Percentiles rank a stretch among this genome's conserved stretches.
These are phyloP conservation scores for Ceramica pisi DNA, from an alignment of 2,888 invertebrate species.

Conservation along the genomic window DNA sequence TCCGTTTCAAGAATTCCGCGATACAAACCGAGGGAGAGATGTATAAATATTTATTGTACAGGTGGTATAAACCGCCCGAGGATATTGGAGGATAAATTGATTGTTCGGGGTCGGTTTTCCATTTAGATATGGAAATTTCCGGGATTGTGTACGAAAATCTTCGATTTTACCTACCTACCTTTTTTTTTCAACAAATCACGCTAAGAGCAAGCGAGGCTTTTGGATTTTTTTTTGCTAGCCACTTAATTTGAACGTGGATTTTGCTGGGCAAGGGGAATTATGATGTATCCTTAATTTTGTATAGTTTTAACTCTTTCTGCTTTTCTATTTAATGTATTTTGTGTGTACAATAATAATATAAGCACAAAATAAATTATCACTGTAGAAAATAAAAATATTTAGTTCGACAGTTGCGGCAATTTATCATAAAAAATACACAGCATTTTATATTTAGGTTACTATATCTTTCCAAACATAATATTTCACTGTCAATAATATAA, in stretches of 20 bases:
- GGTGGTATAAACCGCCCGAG: constrained; percentile 90
- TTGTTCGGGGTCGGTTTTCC: constrained; percentile 91
- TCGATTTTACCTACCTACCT: constrained; percentile 84
- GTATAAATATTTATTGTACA: constrained; percentile 91
- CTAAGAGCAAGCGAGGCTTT: constrained; percentile 76
- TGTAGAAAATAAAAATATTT: background rate
- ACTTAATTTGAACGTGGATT: constrained; percentile 61
- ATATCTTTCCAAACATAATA: constrained; percentile 6
- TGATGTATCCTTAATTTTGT: background rate
- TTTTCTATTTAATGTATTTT: background rate
- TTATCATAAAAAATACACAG: background rate
- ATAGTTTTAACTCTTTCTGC: too few species aligned
- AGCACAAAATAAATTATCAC: background rate
- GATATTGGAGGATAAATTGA: constrained; percentile 91
- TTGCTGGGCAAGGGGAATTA: constrained; percentile 8
- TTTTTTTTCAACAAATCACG: constrained; percentile 87
- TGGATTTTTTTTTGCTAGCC: constrained; percentile 69
- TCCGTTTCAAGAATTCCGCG: constrained; percentile 72
- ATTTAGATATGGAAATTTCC: constrained; percentile 91
- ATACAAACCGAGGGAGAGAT: constrained; percentile 86
- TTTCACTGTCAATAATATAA: constrained; percentile 11
- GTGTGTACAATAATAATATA: background rate
- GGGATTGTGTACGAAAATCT: constrained; percentile 90
- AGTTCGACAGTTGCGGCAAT: background rate
- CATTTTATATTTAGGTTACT: background rate